Base-by-base conservation (phyloP, 2,888 invertebrate species). In the Eupithecia exiguata region DNA sequence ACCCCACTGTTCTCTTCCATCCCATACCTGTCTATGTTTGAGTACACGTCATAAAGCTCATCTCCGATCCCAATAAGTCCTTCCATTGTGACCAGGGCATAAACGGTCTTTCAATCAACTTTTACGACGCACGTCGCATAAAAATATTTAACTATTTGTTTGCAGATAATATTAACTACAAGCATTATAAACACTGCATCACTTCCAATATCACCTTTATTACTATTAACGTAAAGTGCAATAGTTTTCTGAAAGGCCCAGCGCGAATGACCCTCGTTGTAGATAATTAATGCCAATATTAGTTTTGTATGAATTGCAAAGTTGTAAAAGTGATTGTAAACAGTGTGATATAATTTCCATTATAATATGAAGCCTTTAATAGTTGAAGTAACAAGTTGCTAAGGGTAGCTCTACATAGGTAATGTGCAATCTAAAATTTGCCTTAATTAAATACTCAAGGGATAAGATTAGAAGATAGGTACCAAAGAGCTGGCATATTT, bases 91-190 rank as follows among this genome's bases (percentile, higher is more conserved):
- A 76, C 61, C 40, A 62, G 79, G 81, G 81, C 85, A 91, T 90
- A 89, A 92, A 89, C 84, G 81, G 80, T 86, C 82, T 86, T 90
- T 93, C 93, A 94, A 94, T 94, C 93, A 93, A 87, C 80, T 87
- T 94, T 94, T 94, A 94, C 92, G 94, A 93, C 83, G 88, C 84
- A 88, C 90, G 87, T 86, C 88, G 78, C 92, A 90, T 94, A 94
- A 94, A 94, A 93, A 93, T 94, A 90, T 94, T 94, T 94, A 93
- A 94, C 90, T 89, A 85, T 92, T 91, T 94, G 91, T 94, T 94
- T 94, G 92, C 90, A 85, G 85, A 86, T 89, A 84, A 91, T 93
- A 94, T 94, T 94, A 94, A 94, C 90, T 89, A 86, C 86, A 79
- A 70, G 73, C 76, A 78, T 80, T 79, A 79, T 79, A 77, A 79